These are phyloP conservation scores for Piprites chloris DNA, from an alignment of 2,113 vertebrate species.

Conservation along the genomic window DNA sequence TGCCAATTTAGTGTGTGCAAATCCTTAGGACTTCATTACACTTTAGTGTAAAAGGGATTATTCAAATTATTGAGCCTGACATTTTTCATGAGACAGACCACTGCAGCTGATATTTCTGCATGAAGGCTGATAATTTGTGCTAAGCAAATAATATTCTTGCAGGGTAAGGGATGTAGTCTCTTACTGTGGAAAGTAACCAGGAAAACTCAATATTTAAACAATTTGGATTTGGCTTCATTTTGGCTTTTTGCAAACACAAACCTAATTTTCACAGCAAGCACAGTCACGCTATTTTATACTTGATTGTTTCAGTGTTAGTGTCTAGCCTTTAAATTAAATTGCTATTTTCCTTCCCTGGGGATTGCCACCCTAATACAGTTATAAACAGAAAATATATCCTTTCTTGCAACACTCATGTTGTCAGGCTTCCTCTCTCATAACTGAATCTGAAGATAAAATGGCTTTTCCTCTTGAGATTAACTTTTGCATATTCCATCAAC, in stretches of 20 bases:
- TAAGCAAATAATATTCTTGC: neutral
- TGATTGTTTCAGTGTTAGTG: conserved; percentile 4
- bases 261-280: neutral
- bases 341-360: neutral
- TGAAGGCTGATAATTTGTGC: neutral
- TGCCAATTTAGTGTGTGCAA: neutral
- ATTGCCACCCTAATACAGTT: neutral
- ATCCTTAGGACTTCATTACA: neutral
- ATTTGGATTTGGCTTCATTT: neutral
- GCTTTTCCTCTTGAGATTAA: neutral
- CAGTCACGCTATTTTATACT: neutral
- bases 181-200: neutral
- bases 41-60: neutral
- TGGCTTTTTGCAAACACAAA: neutral
- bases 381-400: neutral
- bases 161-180: neutral
- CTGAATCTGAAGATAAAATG: neutral
- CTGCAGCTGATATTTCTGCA: neutral
- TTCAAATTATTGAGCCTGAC: neutral
- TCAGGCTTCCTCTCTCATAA: neutral
- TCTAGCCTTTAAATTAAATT: conserved; percentile 24
- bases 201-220: neutral
- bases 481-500: neutral
- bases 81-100: neutral
- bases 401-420: neutral